Evolutionary conservation across 1,140 invertebrate species (phyloP).

Genomic region (Hetaerina americana): DNA sequence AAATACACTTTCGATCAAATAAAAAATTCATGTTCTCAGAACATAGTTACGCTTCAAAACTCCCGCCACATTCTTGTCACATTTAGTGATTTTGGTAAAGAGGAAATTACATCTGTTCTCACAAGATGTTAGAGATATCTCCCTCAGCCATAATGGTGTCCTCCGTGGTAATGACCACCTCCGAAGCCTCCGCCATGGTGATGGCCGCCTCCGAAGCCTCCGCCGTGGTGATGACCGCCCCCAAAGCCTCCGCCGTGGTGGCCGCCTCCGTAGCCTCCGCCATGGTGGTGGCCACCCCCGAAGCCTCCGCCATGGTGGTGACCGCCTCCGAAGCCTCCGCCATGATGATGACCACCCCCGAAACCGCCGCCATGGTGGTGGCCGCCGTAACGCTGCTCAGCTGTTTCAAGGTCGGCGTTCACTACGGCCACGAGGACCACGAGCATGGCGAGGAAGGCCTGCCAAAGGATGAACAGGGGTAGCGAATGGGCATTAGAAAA

Average conservation of each 20-base stretch:
- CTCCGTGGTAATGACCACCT: too few species aligned
- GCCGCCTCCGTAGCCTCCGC: background rate
- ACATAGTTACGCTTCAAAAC: too few species aligned
- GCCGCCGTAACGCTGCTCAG: background rate
- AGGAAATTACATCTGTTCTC: too few species aligned
- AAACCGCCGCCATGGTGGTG: background rate
- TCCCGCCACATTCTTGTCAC: background rate
- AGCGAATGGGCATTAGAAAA: too few species aligned
- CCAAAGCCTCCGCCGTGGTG: background rate
- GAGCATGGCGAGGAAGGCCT: too few species aligned
- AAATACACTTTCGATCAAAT: too few species aligned
- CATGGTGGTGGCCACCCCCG: background rate
- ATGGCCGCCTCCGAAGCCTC: too few species aligned
- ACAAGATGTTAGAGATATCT: too few species aligned
- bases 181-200: too few species aligned
- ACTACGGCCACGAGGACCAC: background rate
- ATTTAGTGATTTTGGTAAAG: background rate
- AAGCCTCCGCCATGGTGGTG: background rate
- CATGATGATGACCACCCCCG: background rate
- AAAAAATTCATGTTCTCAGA: too few species aligned
- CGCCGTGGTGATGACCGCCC: background rate
- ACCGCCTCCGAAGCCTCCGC: background rate
- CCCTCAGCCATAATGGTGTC: too few species aligned
- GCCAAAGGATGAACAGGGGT: too few species aligned
- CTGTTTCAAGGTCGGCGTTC: background rate